Evolutionary conservation across 53 echinoderm and acorn worm genomes (phyloP), one percentile per base, ranked within the genome.

Genomic region (Apostichopus leukothele): DNA sequence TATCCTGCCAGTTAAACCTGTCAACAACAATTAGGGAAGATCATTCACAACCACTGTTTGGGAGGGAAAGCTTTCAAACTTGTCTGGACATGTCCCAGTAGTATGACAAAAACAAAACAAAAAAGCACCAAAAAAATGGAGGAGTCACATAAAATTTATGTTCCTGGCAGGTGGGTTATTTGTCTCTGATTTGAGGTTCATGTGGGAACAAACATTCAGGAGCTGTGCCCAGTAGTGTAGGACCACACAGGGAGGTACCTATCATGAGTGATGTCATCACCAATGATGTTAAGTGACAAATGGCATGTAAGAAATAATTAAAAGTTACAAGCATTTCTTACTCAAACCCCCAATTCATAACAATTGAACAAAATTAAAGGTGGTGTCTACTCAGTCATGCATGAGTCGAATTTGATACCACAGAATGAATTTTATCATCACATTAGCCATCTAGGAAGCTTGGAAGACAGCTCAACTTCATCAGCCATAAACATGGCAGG

Each of bases 21-120:
- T 53, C 79, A 79, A 50, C 79, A 19, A 19, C 51, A 52, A 53
- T n/a, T 79, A 79, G 7, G 79, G 51, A 13, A 79, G 20, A 79
- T 51, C 79, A 79, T 11, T 19, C 18, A 51, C 14, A 18, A 16
- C 54, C 53, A n/a, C 19, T 51, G 79, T 19, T 50, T 75, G 39
- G 39, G 39, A 39, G 39, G 1, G 3, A 39, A 39, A 39, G 39
- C 20, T 27, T 23, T 19, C 11, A 18, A 18, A 79, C 79, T 18
- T 79, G 79, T 79, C 79, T 50, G 79, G 79, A 79, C 79, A 50
- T 79, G 79, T 18, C 51, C 51, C 16, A 10, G 51, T 51, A 7
- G 39, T 39, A 39, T 39, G 39, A 39, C 39, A 39, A 39, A 1
- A 39, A 39, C n/a, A 39, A 39, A 2, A 39, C 0, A 39, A 39